A percentile compares a stretch with the other conserved stretches of the same genome.
Conservation (phyloP, 1,140 invertebrate species). For the Glossosoma conforme region DNA sequence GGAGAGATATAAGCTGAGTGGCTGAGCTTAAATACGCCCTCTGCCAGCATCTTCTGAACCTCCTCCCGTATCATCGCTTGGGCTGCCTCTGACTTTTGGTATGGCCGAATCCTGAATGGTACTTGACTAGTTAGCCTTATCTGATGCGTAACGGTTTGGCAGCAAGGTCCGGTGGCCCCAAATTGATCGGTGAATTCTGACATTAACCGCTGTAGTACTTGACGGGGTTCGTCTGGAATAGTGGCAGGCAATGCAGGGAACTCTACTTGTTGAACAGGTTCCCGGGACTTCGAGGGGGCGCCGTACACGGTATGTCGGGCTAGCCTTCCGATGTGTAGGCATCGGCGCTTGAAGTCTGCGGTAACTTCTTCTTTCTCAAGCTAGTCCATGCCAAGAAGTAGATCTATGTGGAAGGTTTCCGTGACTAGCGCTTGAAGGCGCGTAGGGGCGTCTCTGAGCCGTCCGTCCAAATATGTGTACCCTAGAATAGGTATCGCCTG, state of each 20-base stretch:
- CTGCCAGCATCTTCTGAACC: slow-evolving; percentile 31
- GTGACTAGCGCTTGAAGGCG: neutral
- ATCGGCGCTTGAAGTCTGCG: neutral
- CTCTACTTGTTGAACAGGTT: too few relatives aligned
- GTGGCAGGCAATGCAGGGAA: neutral
- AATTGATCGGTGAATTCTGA: neutral
- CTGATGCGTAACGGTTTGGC: neutral
- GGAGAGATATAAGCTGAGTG: slow-evolving; percentile 39
- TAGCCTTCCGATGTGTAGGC: neutral
- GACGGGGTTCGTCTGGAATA: neutral
- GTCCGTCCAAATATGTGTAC: too few relatives aligned
- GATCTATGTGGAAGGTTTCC: neutral
- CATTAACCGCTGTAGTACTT: neutral
- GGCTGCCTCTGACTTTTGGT: neutral
- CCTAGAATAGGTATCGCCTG: too few relatives aligned
- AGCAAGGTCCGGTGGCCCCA: neutral
- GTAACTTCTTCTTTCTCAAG: neutral
- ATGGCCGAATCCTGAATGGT: neutral
- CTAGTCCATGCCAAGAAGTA: neutral
- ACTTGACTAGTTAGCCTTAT: neutral
- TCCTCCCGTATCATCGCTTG: slow-evolving; percentile 5
- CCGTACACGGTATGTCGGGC: neutral
- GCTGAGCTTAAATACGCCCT: slow-evolving; percentile 33
- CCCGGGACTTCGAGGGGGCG: neutral
- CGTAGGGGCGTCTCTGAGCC: neutral